Evolutionary conservation across 2,797 vertebrate species (phyloP).

Genomic region (Enteromius treurensis): DNA sequence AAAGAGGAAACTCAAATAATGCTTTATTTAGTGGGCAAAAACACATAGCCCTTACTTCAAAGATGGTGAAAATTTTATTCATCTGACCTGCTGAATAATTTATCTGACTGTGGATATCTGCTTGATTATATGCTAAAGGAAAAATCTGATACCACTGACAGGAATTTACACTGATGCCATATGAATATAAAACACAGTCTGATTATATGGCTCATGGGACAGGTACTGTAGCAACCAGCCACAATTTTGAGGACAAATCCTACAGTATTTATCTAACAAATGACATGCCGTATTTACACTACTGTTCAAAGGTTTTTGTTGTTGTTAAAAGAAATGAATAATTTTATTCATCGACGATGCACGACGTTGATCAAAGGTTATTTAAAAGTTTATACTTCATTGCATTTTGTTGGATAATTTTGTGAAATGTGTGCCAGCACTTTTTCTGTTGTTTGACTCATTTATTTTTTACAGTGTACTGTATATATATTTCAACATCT

Average conservation of each 20-base stretch:
- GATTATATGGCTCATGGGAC: slow-evolving; percentile 31
- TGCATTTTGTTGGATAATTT: no score
- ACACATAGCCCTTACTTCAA: slow-evolving; percentile 25
- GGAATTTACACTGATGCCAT: background rate
- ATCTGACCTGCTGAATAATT: slow-evolving; percentile 43
- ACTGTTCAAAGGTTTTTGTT: no score
- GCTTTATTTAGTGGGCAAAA: slow-evolving; percentile 26
- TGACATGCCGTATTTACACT: no score
- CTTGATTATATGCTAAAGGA: slow-evolving; percentile 6
- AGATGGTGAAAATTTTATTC: slow-evolving; percentile 35
- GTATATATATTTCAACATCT: no score
- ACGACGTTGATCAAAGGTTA: no score
- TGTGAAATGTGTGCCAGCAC: no score
- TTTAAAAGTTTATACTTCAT: no score
- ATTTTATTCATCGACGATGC: no score
- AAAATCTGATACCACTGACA: background rate
- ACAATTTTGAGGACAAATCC: background rate
- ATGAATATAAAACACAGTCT: slow-evolving; percentile 14
- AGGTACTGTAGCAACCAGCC: slow-evolving; percentile 13
- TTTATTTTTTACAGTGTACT: no score
- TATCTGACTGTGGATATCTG: slow-evolving; percentile 16
- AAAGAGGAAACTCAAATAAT: slow-evolving; percentile 26
- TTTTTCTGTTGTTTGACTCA: no score
- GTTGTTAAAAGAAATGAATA: no score
- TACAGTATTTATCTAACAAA: slow-evolving; percentile 37